Base-by-base conservation (phyloP, 2,113 vertebrate species). In the Boleophthalmus pectinirostris region DNA sequence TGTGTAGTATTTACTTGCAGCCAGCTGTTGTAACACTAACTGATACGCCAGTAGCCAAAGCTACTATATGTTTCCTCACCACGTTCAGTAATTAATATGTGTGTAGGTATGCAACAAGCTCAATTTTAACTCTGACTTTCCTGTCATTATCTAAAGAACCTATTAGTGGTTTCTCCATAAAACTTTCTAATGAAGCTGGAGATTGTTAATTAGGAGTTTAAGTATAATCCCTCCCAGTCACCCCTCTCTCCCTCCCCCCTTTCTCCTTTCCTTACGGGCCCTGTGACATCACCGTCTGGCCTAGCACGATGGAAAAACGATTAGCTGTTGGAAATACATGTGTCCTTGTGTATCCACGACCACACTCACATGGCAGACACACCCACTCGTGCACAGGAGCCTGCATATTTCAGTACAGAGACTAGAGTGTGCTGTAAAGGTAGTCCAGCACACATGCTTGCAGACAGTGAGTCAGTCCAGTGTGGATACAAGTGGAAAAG, bases 201-300 rank as follows among this genome's bases (percentile, higher is more conserved):
- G 74, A 20, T 77, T 45, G 68, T 75, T 85, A 82, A 78, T 75
- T 18, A 33, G 29, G 13, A 2, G 49, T 69, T 69, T 74, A 47
- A 63, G 46, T 64, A 69, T 0, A 16, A 66, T 29, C 75, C 64
- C 72, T 46, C 45, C 12, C 67, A 11, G 24, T 64, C 78, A 67
- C 53, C 70, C 69, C 70, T 49, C 67, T 61, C 68, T 54, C 43
- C 18, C 56, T 21, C 1, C 14, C 54, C 54, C 21, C 13, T 24
- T 51, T 63, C 10, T 49, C 60, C 47, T 54, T 68, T 23, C 35
- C 68, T 43, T 71, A 47, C 68, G 56, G 68, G 0, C 64, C 69
- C 69, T 72, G 81, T 89, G 85, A 92, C 85, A 85, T 92, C 88
- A 92, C 76, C 63, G 73, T 85, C 83, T 88, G 88, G 86, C 81